Conservation (phyloP, 2,797 vertebrate species). For the Benthosema pterotum region DNA sequence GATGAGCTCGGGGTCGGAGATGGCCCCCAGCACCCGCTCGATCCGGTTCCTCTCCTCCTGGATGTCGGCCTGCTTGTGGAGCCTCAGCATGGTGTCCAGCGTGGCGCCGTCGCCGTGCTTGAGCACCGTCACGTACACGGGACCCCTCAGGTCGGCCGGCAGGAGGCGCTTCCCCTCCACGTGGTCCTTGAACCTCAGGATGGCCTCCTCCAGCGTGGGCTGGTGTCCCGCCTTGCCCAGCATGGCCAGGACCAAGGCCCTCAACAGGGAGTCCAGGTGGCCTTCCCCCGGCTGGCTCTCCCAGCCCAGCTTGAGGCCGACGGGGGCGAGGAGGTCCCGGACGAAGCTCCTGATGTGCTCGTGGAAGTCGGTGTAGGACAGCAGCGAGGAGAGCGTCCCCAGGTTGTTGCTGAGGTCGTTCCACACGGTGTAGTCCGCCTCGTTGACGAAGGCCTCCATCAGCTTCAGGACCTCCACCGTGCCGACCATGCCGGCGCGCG, state of each 20-base stretch:
- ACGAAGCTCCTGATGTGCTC: constrained; percentile 96
- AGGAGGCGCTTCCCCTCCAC: constrained; percentile 90
- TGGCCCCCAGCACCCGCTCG: constrained; percentile 94
- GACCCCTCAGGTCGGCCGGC: constrained; percentile 94
- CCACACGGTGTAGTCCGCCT: constrained; percentile 99
- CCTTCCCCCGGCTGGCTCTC: constrained; percentile 94
- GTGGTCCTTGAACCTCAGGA: constrained; percentile 93
- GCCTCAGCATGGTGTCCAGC: constrained; percentile 97
- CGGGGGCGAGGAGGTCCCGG: constrained; percentile 92
- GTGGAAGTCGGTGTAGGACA: constrained; percentile 96
- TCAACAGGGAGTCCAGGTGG: constrained; percentile 93
- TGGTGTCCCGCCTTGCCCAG: constrained; percentile 96
- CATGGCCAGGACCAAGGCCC: constrained; percentile 93
- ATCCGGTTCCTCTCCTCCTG: constrained; percentile 98
- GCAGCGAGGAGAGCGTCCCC: constrained; percentile 92
- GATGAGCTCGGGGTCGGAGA: constrained; percentile 92
- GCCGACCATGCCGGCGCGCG: constrained; percentile 96
- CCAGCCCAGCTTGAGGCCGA: constrained; percentile 94
- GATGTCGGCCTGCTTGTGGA: constrained; percentile 98
- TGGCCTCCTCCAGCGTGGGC: constrained; percentile 93
- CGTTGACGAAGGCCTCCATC: constrained; percentile 98
- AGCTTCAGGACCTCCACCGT: constrained; percentile 97
- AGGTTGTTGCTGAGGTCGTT: constrained; percentile 99
- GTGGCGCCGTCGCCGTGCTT: constrained; percentile 93
- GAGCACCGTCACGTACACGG: constrained; percentile 94